These are phyloP conservation scores for Halichoerus grypus DNA, from an alignment of 2,113 vertebrate genomes.

Conservation along the genomic window DNA sequence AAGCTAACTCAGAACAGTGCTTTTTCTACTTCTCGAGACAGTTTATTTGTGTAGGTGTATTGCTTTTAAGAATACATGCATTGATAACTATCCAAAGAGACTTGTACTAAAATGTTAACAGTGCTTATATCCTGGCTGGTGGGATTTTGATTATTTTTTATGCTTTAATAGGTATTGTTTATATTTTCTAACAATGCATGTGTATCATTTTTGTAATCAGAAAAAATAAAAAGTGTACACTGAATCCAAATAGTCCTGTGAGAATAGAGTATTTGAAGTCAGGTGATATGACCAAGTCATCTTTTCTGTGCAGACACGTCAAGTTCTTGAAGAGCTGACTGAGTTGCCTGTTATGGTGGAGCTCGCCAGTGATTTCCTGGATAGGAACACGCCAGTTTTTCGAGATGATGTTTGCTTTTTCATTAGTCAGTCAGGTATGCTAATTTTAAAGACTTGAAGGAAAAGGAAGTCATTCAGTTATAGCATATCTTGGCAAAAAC, in stretches of 20 bases:
- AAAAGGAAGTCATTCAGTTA: background rate
- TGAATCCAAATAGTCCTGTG: background rate
- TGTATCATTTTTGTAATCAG: slow-evolving; percentile 22
- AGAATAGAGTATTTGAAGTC: background rate
- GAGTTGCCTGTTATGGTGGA: slow-evolving; percentile 99
- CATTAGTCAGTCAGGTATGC: slow-evolving; percentile 97
- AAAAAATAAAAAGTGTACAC: slow-evolving; percentile 8
- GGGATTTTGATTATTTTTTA: slow-evolving; percentile 5
- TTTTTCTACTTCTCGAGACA: slow-evolving; percentile 3
- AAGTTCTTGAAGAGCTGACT: slow-evolving; percentile 97
- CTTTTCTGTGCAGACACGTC: slow-evolving; percentile 92
- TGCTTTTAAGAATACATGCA: background rate
- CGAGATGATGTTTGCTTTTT: slow-evolving; percentile 99
- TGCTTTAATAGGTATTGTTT: slow-evolving; percentile 36
- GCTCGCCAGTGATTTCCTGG: slow-evolving; percentile 98
- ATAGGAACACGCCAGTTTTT: slow-evolving; percentile 98
- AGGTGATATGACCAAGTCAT: background rate
- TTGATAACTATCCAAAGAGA: background rate
- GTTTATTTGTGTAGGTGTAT: background rate
- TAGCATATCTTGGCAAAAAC: background rate
- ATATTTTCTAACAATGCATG: slow-evolving; percentile 29
- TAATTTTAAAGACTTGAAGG: slow-evolving; percentile 54
- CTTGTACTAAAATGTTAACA: background rate
- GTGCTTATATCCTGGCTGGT: background rate
- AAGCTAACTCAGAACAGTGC: slow-evolving; percentile 14